Percentiles rank a stretch among this genome's conserved stretches.
Evolutionary conservation across 2,888 invertebrate species (phyloP).

Genomic region (Pardosa pseudoannulata): DNA sequence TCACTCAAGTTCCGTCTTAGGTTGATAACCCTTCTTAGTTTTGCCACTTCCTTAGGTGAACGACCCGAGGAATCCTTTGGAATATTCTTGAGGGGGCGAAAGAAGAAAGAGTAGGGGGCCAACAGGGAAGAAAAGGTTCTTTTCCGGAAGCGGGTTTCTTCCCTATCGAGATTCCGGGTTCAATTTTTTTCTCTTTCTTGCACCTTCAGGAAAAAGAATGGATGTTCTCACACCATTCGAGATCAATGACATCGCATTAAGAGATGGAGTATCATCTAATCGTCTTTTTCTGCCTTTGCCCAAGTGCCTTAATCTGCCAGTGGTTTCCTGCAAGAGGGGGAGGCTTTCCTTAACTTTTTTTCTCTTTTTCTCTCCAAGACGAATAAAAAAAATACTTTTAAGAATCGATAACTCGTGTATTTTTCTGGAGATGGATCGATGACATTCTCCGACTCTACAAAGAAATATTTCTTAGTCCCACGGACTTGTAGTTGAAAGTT

Average conservation of each 20-base stretch:
- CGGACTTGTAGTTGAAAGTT: slow-evolving; percentile 4
- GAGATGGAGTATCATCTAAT: slow-evolving; percentile 23
- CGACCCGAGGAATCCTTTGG: slow-evolving; percentile 23
- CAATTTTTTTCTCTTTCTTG: neutral
- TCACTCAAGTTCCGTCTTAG: slow-evolving; percentile 24
- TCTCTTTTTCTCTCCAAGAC: neutral
- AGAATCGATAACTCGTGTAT: neutral
- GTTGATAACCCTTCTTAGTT: slow-evolving; percentile 27
- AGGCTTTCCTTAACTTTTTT: neutral
- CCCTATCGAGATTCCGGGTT: slow-evolving; percentile 23
- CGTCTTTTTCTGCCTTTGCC: neutral
- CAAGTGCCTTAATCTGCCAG: slow-evolving; percentile 5
- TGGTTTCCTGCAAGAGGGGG: slow-evolving; percentile 27
- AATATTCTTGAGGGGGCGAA: slow-evolving; percentile 19
- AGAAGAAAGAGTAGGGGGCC: slow-evolving; percentile 5
- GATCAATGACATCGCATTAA: slow-evolving; percentile 30
- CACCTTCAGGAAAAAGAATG: slow-evolving; percentile 14
- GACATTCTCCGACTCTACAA: neutral
- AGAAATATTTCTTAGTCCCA: neutral
- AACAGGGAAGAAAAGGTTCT: slow-evolving; percentile 1
- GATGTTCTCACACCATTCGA: slow-evolving; percentile 26
- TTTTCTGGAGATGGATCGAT: slow-evolving; percentile 3
- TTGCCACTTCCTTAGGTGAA: slow-evolving; percentile 26
- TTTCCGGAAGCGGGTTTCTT: slow-evolving; percentile 27
- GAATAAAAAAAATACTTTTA: neutral